A percentile compares a stretch with the other conserved stretches of the same genome.
Evolutionary conservation across 2,888 invertebrate species (phyloP).

Genomic region (Exephanes ischioxanthus): DNA sequence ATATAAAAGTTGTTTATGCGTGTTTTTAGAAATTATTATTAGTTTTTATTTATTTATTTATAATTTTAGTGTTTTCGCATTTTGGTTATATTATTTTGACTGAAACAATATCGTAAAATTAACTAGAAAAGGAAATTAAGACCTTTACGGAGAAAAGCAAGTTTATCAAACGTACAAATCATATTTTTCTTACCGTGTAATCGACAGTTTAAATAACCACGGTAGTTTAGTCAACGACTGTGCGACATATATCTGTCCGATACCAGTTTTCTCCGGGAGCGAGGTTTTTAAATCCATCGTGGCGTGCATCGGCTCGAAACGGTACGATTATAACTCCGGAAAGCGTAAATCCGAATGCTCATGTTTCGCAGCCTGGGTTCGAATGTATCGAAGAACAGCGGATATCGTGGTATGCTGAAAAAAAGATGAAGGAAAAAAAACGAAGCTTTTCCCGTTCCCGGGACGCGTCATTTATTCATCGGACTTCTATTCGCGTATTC

Average conservation of each 20-base stretch:
- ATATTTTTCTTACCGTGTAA: no score
- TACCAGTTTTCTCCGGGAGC: background rate
- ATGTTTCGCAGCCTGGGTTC: conserved; percentile 34
- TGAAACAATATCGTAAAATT: no score
- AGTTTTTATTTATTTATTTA: no score
- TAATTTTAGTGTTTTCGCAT: no score
- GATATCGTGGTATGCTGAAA: conserved; percentile 33
- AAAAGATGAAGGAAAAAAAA: conserved; percentile 14
- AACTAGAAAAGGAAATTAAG: background rate
- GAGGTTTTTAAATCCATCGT: background rate
- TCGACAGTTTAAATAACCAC: background rate
- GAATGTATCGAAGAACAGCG: conserved; percentile 40
- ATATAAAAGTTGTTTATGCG: no score
- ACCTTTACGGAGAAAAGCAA: no score
- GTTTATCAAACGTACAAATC: no score
- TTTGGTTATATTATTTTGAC: no score
- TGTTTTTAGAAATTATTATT: no score
- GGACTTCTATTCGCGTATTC: conserved; percentile 74
- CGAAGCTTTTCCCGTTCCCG: background rate
- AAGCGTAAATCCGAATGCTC: conserved; percentile 43
- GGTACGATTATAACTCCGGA: conserved; percentile 13
- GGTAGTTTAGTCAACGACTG: background rate
- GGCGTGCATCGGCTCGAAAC: background rate
- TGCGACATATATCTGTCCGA: background rate
- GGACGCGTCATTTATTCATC: conserved; percentile 64